Evolutionary conservation across 2,888 invertebrate genomes (phyloP), one percentile per base, ranked within the genome.

Genomic region (Stenolophus ochropezus): DNA sequence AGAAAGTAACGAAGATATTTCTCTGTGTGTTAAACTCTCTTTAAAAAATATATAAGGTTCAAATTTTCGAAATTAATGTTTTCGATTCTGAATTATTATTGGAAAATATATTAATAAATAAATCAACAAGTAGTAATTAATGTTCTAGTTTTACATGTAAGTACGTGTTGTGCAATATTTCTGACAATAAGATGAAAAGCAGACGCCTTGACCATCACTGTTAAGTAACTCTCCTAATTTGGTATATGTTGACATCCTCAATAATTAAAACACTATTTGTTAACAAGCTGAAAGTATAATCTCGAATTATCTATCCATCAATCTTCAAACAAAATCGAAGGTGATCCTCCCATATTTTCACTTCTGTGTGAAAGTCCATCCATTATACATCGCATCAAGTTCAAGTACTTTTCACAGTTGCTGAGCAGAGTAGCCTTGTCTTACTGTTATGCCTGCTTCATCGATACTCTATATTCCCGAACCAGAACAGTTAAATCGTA

Each of bases 301-400:
- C 51, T 51, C 14, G 18, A 11, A 42, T 18, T 14, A 1, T 25
- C 23, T 5, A 61, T 61, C 61, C 21, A 61, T 61, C 61, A 61
- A 23, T 58, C 20, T 53, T 23, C 23, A 61, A 56, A 27, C 14
- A 61, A 61, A 61, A 61, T 61, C 61, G 61, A 61, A 61, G 21
- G 61, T 61, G 61, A 23, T 11, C 61, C 61, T 61, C 27, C 61
- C 6, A 61, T 14, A 61, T 61, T 61, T 61, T 61, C 61, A 25
- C 61, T 61, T 27, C 27, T n/a, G 23, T 61, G 61, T 61, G 61
- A 61, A 61, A 61, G 61, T 61, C 20, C 21, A 56, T 56, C 56
- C 61, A 61, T 61, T 61, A 61, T 27, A 61, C 23, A 61, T 3
- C 23, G 14, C n/a, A 61, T 61, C 61, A 61, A 61, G 25, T 56